Conservation (phyloP, 2,888 invertebrate species). For the Biston betularia region DNA sequence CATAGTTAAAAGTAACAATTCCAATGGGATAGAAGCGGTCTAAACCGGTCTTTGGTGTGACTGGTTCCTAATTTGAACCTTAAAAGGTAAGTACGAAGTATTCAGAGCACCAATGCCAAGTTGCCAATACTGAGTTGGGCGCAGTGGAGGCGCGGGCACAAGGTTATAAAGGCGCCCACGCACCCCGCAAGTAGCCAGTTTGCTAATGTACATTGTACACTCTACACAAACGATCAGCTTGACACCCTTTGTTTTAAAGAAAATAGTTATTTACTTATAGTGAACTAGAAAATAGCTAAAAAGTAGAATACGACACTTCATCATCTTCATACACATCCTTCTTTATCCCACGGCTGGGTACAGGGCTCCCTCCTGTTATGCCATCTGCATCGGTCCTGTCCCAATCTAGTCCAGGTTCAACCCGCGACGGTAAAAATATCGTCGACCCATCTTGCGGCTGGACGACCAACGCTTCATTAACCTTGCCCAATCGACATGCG, state of each 20-base stretch:
- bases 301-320: no score
- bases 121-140: slow-evolving; percentile 37
- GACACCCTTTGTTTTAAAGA: not conserved
- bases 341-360: no score
- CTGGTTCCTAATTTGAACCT: slow-evolving; percentile 56
- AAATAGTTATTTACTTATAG: no score
- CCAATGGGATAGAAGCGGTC: slow-evolving; percentile 8
- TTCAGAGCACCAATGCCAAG: slow-evolving; percentile 63
- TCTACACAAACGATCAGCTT: slow-evolving; percentile 1
- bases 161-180: slow-evolving; percentile 70
- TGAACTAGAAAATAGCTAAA: no score
- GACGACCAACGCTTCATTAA: no score
- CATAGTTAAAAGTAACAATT: slow-evolving; percentile 7
- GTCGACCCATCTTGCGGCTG: no score
- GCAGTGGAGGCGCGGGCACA: slow-evolving; percentile 59
- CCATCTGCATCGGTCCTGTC: no score
- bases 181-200: slow-evolving; percentile 50
- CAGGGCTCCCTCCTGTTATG: no score
- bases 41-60: slow-evolving; percentile 1
- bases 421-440: no score
- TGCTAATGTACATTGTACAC: slow-evolving; percentile 12
- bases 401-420: no score
- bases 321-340: no score
- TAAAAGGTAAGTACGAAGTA: slow-evolving; percentile 60
- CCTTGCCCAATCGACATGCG: no score